Evolutionary conservation across 1,140 invertebrate species (phyloP), one percentile per base, ranked within the genome.

Genomic region (Coelopa frigida): DNA sequence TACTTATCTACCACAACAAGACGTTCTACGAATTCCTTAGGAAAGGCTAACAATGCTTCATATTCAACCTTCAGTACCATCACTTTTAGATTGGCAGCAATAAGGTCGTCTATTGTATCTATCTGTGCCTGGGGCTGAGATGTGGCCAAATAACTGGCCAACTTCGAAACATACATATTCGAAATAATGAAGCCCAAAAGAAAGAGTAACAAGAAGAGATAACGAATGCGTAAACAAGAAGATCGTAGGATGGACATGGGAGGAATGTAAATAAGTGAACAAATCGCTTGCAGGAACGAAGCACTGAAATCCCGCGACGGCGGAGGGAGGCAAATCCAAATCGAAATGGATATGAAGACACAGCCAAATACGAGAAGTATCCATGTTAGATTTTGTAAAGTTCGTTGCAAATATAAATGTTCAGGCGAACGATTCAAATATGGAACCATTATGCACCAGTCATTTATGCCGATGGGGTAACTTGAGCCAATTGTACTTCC

Each of bases 381-480:
- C 62, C 62, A 66, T 0, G 56, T 55, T 11, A 32, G 47, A 2
- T 40, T 8, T 44, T 62, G 45, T 6, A 65, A 48, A 0, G 55
- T 56, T 15, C 55, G 56, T 2, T 29, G 35, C 22, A 65, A 46
- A 18, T 57, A 66, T 6, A 51, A 39, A 7, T 62, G 54, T 20
- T 55, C 51, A 5, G 54, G 26, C 0, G 59, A 60, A 3, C 53
- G 46, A 38, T 56, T 62, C 4, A 45, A 51, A 43, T 41, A 62
- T 6, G 62, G 62, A 24, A 66, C 62, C 62, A 66, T 62, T 5
- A 66, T 43, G 42, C 62, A 66, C 46, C 54, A 59, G 29, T 66
- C 62, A 38, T 66, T 66, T 3, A 66, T 66, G 33, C 59, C 62
- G 8, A 66, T 57, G 8, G 62, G 62, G 33, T 66, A 59, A 40